Conservation (phyloP, 2,113 vertebrate species). For the pig (Sus scrofa) region DNA sequence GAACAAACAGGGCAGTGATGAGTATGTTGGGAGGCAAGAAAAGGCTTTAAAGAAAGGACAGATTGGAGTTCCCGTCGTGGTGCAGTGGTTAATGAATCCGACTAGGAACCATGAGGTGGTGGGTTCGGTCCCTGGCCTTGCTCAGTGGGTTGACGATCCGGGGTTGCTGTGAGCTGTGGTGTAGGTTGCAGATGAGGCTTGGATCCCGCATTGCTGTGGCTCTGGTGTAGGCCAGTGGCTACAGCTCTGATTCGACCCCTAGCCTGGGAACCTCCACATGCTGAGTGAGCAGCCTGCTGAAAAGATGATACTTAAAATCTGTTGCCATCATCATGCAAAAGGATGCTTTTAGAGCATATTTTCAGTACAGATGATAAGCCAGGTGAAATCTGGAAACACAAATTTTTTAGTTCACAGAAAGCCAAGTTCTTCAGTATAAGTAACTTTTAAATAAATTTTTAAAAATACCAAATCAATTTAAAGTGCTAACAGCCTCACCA, state of each 20-base stretch:
- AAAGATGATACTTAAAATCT: not conserved
- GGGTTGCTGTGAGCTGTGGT: too few species aligned
- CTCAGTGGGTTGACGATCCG: too few species aligned
- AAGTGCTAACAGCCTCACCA: conserved; percentile 65
- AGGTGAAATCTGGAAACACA: conserved; percentile 3
- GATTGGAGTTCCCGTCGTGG: too few species aligned
- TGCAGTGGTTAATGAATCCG: too few species aligned
- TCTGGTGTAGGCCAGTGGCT: too few species aligned
- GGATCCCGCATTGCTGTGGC: too few species aligned
- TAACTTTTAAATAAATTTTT: conserved; percentile 38
- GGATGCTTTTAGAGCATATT: not conserved
- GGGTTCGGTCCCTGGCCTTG: too few species aligned
- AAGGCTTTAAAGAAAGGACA: conserved; percentile 34
- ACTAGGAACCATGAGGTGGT: too few species aligned
- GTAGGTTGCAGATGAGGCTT: too few species aligned
- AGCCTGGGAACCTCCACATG: too few species aligned
- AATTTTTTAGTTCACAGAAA: conserved; percentile 19
- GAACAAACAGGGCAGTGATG: conserved; percentile 37
- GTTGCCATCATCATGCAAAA: not conserved
- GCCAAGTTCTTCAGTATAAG: conserved; percentile 17
- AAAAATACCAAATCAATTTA: conserved; percentile 61
- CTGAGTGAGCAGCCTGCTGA: too few species aligned
- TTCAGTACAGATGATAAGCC: not conserved
- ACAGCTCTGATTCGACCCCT: too few species aligned
- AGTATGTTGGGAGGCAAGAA: conserved; percentile 3